These are phyloP conservation scores for Sinocyclocheilus anshuiensis DNA, from an alignment of 2,113 vertebrate genomes.

Conservation along the genomic window DNA sequence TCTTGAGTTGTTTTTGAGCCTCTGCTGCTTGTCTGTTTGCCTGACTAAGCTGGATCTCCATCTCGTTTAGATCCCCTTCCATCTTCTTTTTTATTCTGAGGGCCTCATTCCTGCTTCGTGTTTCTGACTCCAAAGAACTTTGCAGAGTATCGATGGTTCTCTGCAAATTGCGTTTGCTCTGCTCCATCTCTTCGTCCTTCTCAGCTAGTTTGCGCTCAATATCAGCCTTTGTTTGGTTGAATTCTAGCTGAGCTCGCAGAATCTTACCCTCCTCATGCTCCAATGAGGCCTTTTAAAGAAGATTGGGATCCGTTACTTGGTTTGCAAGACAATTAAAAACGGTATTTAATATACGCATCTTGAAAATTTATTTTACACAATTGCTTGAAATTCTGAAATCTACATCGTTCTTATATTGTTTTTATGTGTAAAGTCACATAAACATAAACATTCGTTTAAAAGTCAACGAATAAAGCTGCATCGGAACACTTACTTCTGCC, in stretches of 20 bases:
- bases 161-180: conserved; percentile 80
- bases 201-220: conserved; percentile 78
- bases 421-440: too few species aligned
- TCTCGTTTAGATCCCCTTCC: conserved; percentile 91
- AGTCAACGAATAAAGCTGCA: neutral
- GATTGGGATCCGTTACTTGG: neutral
- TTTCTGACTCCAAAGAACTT: conserved; percentile 80
- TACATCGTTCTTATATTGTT: neutral
- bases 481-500: conserved; percentile 73
- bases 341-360: neutral
- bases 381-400: neutral
- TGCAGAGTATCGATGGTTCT: conserved; percentile 79
- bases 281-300: conserved; percentile 75
- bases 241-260: conserved; percentile 80
- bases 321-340: neutral
- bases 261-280: conserved; percentile 87
- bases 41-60: conserved; percentile 89
- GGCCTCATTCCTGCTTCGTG: conserved; percentile 77
- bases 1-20: conserved; percentile 79
- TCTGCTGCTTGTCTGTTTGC: conserved; percentile 76
- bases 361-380: neutral
- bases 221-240: conserved; percentile 80
- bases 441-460: too few species aligned
- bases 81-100: conserved; percentile 84
- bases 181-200: conserved; percentile 85